These are phyloP conservation scores for Drosophila pseudotalamancana DNA, from an alignment of 2,888 invertebrate genomes.

Conservation along the genomic window DNA sequence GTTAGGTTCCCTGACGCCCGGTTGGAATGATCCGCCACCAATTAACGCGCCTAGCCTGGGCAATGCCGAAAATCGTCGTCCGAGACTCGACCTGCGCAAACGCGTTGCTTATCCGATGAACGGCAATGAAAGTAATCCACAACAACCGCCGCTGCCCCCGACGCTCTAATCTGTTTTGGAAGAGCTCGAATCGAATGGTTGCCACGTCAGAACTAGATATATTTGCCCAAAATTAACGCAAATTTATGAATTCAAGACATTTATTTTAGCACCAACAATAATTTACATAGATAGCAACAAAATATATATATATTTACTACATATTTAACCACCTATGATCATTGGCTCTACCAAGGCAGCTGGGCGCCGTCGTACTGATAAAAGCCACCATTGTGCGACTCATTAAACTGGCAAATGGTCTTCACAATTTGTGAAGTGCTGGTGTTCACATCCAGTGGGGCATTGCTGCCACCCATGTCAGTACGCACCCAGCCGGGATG, in stretches of 20 bases:
- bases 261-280: constrained; percentile 27
- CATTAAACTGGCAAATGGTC: constrained; percentile 87
- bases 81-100: constrained; percentile 82
- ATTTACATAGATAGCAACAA: constrained; percentile 24
- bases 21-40: constrained; percentile 84
- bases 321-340: not conserved
- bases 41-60: constrained; percentile 54
- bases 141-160: constrained; percentile 4
- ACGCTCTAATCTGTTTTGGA: constrained; percentile 9
- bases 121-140: constrained; percentile 27
- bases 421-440: constrained; percentile 88
- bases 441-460: constrained; percentile 89
- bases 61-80: constrained; percentile 63
- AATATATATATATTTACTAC: constrained; percentile 7
- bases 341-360: constrained; percentile 88
- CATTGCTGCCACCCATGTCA: constrained; percentile 93
- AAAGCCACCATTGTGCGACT: constrained; percentile 90
- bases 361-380: constrained; percentile 90
- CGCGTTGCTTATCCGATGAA: constrained; percentile 82
- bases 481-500: constrained; percentile 98
- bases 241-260: constrained; percentile 16
- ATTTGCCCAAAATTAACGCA: not conserved
- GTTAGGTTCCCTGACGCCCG: constrained; percentile 82
- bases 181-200: not conserved
- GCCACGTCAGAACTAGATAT: not conserved